Conservation (phyloP, 2,797 vertebrate species). For the Momotus momota region DNA sequence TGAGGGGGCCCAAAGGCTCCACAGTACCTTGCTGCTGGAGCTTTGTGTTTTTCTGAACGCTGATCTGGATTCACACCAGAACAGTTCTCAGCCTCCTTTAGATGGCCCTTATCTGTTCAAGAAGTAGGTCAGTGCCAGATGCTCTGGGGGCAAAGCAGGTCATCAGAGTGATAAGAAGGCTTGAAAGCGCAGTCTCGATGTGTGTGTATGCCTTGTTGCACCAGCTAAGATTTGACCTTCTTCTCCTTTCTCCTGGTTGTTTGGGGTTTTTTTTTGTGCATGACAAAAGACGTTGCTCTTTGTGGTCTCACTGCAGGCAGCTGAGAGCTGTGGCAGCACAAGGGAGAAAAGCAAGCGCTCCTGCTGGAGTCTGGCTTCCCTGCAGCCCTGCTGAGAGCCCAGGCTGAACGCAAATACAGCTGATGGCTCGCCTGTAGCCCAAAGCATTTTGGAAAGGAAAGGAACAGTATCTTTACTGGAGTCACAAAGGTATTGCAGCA, state of each 20-base stretch:
- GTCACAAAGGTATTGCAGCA: background rate
- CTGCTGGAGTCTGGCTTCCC: background rate
- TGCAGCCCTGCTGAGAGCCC: background rate
- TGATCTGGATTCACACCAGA: background rate
- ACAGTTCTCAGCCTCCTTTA: background rate
- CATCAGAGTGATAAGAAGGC: background rate
- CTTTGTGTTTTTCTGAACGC: background rate
- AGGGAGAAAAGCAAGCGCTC: background rate
- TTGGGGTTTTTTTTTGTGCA: background rate
- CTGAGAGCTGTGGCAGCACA: background rate
- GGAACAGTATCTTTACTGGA: background rate
- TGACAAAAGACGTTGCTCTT: background rate
- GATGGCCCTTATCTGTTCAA: background rate
- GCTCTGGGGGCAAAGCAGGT: background rate
- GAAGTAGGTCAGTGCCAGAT: background rate
- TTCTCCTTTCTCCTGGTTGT: background rate
- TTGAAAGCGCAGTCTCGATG: background rate
- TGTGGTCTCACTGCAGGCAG: background rate
- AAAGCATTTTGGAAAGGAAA: background rate
- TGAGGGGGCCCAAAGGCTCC: background rate
- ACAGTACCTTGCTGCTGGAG: background rate
- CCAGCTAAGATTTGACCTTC: background rate
- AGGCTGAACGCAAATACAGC: background rate
- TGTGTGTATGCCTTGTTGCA: background rate
- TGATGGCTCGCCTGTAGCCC: background rate